These are phyloP conservation scores for Corydoras maculifer DNA, from an alignment of 2,113 vertebrate genomes.

Conservation along the genomic window DNA sequence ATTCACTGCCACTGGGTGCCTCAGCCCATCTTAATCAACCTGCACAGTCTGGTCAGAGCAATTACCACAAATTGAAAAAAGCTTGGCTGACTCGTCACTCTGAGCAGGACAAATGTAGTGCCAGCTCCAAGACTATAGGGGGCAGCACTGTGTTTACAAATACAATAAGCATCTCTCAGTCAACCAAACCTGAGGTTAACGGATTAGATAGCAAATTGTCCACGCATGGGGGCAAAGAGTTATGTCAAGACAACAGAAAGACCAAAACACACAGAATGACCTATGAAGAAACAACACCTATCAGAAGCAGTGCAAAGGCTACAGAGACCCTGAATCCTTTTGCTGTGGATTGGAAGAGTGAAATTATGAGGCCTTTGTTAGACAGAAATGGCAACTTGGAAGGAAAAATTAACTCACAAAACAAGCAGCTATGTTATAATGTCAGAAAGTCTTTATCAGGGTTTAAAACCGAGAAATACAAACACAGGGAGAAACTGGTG, in stretches of 20 bases:
- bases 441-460: conserved; percentile 4
- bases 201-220: conserved; percentile 24
- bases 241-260: conserved; percentile 26
- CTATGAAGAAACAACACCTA: conserved; percentile 21
- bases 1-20: conserved; percentile 40
- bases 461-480: conserved; percentile 23
- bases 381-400: conserved; percentile 27
- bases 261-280: conserved; percentile 25
- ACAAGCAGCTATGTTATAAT: conserved; percentile 26
- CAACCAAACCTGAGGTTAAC: conserved; percentile 30
- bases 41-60: conserved; percentile 45
- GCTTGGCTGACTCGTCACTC: conserved; percentile 87
- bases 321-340: conserved; percentile 25
- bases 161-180: background rate
- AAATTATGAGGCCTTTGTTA: conserved; percentile 19
- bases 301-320: background rate
- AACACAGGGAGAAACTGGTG: conserved; percentile 66
- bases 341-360: background rate
- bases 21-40: conserved; percentile 68
- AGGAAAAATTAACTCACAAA: conserved; percentile 20
- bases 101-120: conserved; percentile 76
- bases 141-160: no score
- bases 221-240: conserved; percentile 20
- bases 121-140: no score
- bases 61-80: conserved; percentile 87